Evolutionary conservation across 1,140 invertebrate genomes (phyloP).

Genomic region (Dryas iulia): DNA sequence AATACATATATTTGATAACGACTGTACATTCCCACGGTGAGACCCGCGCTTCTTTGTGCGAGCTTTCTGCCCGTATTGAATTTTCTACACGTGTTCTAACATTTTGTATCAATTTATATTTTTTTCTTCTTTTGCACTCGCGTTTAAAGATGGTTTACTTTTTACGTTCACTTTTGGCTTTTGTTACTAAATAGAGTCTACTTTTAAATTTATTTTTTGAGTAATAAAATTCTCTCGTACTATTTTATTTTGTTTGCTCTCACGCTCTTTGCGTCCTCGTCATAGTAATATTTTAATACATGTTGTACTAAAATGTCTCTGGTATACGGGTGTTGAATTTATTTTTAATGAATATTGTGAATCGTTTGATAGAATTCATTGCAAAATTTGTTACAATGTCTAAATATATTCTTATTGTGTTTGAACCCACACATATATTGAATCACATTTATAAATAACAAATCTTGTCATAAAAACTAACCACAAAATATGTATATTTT

Average conservation of each 20-base stretch:
- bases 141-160: neutral
- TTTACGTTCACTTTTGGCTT: neutral
- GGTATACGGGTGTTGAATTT: too few species aligned
- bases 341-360: too few species aligned
- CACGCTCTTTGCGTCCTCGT: accelerated
- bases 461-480: too few species aligned
- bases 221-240: neutral
- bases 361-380: too few species aligned
- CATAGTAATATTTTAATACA: too few species aligned
- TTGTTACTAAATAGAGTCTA: neutral
- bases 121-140: neutral
- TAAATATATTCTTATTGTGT: too few species aligned
- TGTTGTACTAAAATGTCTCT: too few species aligned
- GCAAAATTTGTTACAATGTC: too few species aligned
- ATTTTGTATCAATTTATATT: conserved; percentile 8
- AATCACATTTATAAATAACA: too few species aligned
- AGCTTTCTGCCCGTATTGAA: conserved; percentile 13
- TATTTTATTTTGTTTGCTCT: neutral
- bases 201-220: neutral
- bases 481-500: too few species aligned
- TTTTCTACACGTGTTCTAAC: conserved; percentile 14
- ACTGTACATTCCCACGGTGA: conserved; percentile 17
- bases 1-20: conserved; percentile 9
- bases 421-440: too few species aligned
- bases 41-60: conserved; percentile 13